Evolutionary conservation across 2,888 invertebrate genomes (phyloP).

Genomic region (Phytoseiulus persimilis): DNA sequence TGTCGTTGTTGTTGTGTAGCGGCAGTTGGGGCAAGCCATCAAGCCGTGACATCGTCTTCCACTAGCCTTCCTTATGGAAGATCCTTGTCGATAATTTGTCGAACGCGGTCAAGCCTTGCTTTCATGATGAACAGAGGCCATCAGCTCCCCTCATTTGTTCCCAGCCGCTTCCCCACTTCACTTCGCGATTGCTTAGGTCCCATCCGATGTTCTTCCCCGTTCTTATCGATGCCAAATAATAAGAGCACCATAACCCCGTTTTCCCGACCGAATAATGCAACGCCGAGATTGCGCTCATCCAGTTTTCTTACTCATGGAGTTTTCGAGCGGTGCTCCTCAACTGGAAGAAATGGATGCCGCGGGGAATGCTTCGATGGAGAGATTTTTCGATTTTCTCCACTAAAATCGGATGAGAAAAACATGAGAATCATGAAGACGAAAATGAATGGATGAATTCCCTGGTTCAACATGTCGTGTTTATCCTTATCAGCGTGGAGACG

Average conservation of each 20-base stretch:
- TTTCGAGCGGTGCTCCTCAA: no score
- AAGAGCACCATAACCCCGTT: background rate
- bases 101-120: background rate
- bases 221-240: background rate
- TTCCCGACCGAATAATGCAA: background rate
- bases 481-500: no score
- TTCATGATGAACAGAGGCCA: background rate
- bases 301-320: no score
- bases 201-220: background rate
- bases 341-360: no score
- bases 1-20: constrained; percentile 20
- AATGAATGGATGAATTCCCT: no score
- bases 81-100: constrained; percentile 39
- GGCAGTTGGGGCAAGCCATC: background rate
- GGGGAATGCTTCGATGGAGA: no score
- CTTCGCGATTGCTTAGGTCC: background rate
- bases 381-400: no score
- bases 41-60: constrained; percentile 9
- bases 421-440: no score
- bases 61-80: constrained; percentile 30
- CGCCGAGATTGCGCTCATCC: no score
- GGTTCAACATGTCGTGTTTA: no score
- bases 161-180: background rate
- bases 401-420: no score
- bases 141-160: background rate